These are phyloP conservation scores for Gymnosoma rotundatum DNA, from an alignment of 2,888 invertebrate genomes.

Conservation along the genomic window DNA sequence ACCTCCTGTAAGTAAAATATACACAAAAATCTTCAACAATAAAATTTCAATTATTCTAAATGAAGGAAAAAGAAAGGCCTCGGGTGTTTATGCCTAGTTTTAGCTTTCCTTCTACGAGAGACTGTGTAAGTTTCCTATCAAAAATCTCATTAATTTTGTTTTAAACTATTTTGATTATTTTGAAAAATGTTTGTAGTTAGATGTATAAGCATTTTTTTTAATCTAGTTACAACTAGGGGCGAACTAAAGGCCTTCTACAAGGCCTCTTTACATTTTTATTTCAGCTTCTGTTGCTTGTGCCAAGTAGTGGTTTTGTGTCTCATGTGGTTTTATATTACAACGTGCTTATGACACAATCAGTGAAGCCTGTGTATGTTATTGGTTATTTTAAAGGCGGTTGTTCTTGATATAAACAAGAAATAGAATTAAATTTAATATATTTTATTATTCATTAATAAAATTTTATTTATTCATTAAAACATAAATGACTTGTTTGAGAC, in stretches of 20 bases:
- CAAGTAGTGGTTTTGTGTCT: background rate
- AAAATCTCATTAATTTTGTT: too few species aligned
- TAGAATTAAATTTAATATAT: conserved; percentile 2
- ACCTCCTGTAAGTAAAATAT: too few species aligned
- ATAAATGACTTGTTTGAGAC: background rate
- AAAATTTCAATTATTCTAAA: too few species aligned
- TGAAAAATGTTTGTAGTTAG: too few species aligned
- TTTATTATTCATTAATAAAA: background rate
- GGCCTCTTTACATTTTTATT: background rate
- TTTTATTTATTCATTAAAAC: conserved; percentile 32
- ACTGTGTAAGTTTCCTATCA: too few species aligned
- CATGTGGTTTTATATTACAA: conserved; percentile 45
- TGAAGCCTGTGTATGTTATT: background rate
- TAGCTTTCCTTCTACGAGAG: too few species aligned
- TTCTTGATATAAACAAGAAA: conserved; percentile 2
- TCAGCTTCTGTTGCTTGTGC: background rate
- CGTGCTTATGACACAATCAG: conserved; percentile 8
- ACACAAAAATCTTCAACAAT: too few species aligned
- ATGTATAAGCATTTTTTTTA: too few species aligned
- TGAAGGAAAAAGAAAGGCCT: too few species aligned
- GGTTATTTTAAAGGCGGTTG: background rate
- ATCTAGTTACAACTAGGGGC: too few species aligned
- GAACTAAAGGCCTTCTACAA: background rate
- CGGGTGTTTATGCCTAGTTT: too few species aligned
- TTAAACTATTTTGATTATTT: too few species aligned